Evolutionary conservation across 2,888 invertebrate species (phyloP), one percentile per base, ranked within the genome.

Genomic region (Eupithecia exiguata): DNA sequence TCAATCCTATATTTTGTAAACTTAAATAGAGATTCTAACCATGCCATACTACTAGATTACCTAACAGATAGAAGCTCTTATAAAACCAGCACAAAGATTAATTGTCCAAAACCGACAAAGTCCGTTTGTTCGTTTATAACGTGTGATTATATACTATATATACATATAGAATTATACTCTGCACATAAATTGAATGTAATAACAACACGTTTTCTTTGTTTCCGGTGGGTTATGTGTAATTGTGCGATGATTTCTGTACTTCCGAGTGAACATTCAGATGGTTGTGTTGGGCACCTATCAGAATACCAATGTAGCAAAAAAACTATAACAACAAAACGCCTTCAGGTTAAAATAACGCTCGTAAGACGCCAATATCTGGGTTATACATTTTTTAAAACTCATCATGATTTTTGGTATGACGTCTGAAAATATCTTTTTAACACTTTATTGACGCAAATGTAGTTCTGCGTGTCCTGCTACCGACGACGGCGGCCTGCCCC

Each of bases 21-120:
- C 46, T 18, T n/a, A 46, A 46, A 18, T 18, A 46, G 18, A 46
- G 18, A 16, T 16, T 18, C 18, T 46, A 46, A 46, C 46, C 46
- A 46, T 46, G 6, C 6, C 18, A 18, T 6, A 46, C 49, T 53
- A 4, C n/a, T 36, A 14, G 21, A 66, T 70, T 70, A 72, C 61
- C 35, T 68, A 62, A 72, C 62, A 46, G 25, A 46, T 16, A 18
- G 18, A 38, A 36, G 16, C 67, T 71, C 36, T 30, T 72, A 49
- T 58, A 69, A 30, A 66, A 70, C 67, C 65, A 18, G 62, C 72
- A 53, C 43, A 68, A 71, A 74, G 72, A 70, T 77, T 76, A 79
- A 79, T 79, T 74, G 76, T 74, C 73, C 77, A 76, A 74, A 71
- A 71, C 77, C 66, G 67, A 71, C 30, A 61, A 71, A 70, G 65